phyloP scores from a whole-genome alignment of 2,113 vertebrate genomes.

The Geothlypis trichas region DNA sequence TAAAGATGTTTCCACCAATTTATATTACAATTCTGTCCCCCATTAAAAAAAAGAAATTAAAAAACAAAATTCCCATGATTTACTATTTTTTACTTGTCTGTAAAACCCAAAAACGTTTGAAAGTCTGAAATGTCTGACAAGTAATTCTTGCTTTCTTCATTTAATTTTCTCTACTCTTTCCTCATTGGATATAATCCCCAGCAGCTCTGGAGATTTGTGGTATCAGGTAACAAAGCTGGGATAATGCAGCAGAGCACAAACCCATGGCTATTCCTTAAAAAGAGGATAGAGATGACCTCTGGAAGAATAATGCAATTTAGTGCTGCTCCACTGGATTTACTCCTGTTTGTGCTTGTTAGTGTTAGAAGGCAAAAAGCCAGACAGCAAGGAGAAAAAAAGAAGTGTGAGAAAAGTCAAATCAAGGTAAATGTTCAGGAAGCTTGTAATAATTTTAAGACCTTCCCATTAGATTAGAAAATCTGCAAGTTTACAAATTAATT shows the following conservation, averaged over 20 bases:
- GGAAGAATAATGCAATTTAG: conserved; percentile 10
- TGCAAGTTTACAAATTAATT: background rate
- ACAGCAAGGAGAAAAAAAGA: conserved; percentile 14
- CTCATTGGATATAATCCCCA: background rate
- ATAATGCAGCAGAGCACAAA: background rate
- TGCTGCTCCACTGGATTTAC: background rate
- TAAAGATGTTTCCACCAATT: background rate
- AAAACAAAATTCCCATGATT: background rate
- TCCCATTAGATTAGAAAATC: background rate
- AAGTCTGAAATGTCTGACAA: background rate
- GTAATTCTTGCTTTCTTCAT: background rate
- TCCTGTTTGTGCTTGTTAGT: conserved; percentile 15
- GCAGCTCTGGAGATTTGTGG: background rate
- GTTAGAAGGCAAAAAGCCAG: background rate
- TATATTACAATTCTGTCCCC: background rate
- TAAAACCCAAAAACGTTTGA: background rate
- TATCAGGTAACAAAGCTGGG: conserved; percentile 1
- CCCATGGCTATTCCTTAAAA: background rate
- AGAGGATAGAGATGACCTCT: background rate
- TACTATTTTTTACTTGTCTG: background rate
- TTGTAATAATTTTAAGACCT: background rate
- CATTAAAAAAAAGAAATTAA: background rate
- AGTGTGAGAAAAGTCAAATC: background rate
- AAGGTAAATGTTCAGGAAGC: background rate
- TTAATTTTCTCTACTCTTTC: background rate